Conservation (phyloP, 2,113 vertebrate species). For the Lepus americanus region DNA sequence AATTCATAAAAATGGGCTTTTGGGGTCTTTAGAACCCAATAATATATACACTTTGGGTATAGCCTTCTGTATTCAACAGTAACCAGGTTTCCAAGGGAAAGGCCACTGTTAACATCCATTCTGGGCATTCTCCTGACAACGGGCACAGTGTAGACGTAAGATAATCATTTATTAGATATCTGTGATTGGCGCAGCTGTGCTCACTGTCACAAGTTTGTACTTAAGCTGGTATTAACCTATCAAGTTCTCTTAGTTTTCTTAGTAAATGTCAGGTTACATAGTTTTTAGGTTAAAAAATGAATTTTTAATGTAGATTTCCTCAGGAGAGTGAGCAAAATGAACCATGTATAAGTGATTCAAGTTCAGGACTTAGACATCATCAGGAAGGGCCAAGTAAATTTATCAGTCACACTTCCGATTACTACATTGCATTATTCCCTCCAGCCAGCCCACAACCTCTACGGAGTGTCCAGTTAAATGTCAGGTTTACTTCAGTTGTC, state of each 20-base stretch:
- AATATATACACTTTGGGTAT: neutral
- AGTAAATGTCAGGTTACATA: neutral
- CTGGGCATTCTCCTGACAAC: neutral
- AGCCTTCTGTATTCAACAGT: neutral
- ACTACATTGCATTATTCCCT: too few species aligned
- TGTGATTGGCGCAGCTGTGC: neutral
- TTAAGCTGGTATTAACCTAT: neutral
- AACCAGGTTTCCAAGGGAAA: neutral
- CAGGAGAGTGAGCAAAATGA: neutral
- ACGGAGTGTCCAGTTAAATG: neutral
- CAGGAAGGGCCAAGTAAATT: neutral
- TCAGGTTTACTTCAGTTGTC: too few species aligned
- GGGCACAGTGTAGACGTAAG: neutral
- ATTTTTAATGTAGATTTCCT: neutral
- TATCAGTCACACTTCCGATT: neutral
- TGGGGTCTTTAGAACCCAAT: neutral
- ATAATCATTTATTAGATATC: neutral
- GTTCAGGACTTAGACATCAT: neutral
- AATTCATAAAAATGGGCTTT: neutral
- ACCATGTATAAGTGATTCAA: neutral
- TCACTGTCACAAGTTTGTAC: neutral
- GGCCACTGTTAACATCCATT: too few species aligned
- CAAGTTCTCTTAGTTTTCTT: constrained; percentile 10
- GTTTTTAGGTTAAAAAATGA: neutral
- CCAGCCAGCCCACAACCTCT: neutral